Conservation (phyloP, 1,140 invertebrate genomes). For the Zaprionus kolodkinae region DNA sequence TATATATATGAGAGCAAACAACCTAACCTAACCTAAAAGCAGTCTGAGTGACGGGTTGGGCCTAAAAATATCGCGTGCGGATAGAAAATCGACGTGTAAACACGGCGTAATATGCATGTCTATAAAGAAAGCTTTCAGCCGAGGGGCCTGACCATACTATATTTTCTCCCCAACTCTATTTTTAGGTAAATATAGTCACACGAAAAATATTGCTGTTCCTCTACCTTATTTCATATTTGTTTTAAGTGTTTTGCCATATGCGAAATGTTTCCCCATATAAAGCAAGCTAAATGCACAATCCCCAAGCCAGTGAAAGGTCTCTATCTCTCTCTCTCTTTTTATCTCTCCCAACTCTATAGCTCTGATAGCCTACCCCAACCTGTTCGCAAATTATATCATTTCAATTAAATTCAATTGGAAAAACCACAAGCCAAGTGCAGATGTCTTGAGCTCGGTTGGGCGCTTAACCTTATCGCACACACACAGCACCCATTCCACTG, state of each 20-base stretch:
- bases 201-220: not conserved
- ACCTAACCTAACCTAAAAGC: constrained; percentile 19
- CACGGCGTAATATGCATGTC: constrained; percentile 30
- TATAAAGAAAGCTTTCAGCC: not conserved
- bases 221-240: not conserved
- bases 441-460: constrained; percentile 22
- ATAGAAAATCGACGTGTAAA: constrained; percentile 70
- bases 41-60: constrained; percentile 21
- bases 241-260: not conserved
- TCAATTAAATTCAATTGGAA: constrained; percentile 78
- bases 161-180: not conserved
- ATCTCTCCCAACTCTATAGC: too few species aligned
- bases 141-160: not conserved
- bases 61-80: constrained; percentile 73
- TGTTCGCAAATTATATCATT: constrained; percentile 48
- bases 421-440: constrained; percentile 77
- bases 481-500: not conserved
- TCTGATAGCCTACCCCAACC: not conserved
- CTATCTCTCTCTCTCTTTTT: not conserved
- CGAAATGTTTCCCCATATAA: not conserved
- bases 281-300: not conserved
- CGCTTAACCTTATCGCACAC: constrained; percentile 64
- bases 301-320: too few species aligned
- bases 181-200: not conserved
- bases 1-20: too few species aligned